phyloP scores from a whole-genome alignment of 2,888 invertebrate genomes.

The Cataglyphis livida region DNA sequence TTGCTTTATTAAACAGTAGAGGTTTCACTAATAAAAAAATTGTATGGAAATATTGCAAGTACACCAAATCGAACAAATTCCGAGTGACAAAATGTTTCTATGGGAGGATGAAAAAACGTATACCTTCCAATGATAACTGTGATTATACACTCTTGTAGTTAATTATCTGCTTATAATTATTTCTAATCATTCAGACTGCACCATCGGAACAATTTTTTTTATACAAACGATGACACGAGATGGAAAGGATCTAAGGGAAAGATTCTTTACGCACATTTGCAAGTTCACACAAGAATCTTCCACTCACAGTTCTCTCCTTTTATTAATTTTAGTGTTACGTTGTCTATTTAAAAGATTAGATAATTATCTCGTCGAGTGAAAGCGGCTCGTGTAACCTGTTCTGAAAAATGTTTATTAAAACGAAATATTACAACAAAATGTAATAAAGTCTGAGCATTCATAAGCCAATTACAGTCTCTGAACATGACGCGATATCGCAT shows the following conservation, averaged over 20 bases:
- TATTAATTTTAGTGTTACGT: slow-evolving; percentile 26
- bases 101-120: slow-evolving; percentile 45
- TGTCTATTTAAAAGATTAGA: slow-evolving; percentile 31
- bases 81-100: slow-evolving; percentile 25
- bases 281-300: slow-evolving; percentile 51
- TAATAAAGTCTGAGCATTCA: slow-evolving; percentile 55
- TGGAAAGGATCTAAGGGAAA: slow-evolving; percentile 50
- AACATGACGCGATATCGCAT: slow-evolving; percentile 35
- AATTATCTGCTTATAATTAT: slow-evolving; percentile 67
- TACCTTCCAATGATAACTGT: slow-evolving; percentile 75
- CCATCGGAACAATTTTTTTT: slow-evolving; percentile 78
- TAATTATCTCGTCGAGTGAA: slow-evolving; percentile 38
- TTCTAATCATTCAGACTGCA: slow-evolving; percentile 74
- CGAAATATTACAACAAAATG: slow-evolving; percentile 59
- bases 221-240: slow-evolving; percentile 66
- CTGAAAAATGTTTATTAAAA: slow-evolving; percentile 61
- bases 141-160: slow-evolving; percentile 61
- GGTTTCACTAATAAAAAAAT: not conserved
- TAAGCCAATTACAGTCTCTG: slow-evolving; percentile 54
- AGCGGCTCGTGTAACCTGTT: slow-evolving; percentile 48
- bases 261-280: slow-evolving; percentile 40
- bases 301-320: slow-evolving; percentile 8
- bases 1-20: not conserved
- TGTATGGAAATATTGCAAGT: slow-evolving; percentile 26
- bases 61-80: slow-evolving; percentile 35